These are phyloP conservation scores for Brienomyrus brachyistius DNA, from an alignment of 2,113 vertebrate genomes.

Conservation along the genomic window DNA sequence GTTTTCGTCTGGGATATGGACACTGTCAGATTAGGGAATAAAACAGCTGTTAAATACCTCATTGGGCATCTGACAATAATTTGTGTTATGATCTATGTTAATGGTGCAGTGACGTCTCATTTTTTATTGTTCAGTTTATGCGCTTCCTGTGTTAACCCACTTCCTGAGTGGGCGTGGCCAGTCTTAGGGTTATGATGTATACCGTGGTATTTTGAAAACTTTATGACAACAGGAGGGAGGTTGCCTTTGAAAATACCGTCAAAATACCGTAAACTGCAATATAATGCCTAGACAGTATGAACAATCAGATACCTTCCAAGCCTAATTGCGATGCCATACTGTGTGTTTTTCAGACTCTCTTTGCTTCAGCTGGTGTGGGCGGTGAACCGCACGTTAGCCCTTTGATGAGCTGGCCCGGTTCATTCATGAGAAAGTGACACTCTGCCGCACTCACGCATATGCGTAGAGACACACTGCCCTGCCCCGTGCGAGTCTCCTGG, in stretches of 20 bases:
- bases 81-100: neutral
- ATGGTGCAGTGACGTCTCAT: neutral
- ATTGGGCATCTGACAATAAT: neutral
- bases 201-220: neutral
- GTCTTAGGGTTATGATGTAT: neutral
- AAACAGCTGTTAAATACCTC: neutral
- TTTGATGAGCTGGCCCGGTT: neutral
- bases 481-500: too few relatives aligned
- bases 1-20: neutral
- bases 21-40: neutral
- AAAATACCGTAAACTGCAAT: neutral
- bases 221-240: neutral
- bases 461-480: neutral
- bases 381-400: neutral
- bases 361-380: neutral
- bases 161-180: neutral
- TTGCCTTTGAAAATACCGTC: neutral
- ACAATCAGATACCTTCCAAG: neutral
- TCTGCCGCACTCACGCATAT: neutral
- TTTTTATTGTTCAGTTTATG: neutral
- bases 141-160: neutral
- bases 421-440: neutral
- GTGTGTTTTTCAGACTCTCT: neutral
- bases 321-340: neutral
- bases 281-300: neutral